Evolutionary conservation across 92 coral and sea anemone species (phyloP), one percentile per base, ranked within the genome.

Genomic region (Palythoa caribaeorum): DNA sequence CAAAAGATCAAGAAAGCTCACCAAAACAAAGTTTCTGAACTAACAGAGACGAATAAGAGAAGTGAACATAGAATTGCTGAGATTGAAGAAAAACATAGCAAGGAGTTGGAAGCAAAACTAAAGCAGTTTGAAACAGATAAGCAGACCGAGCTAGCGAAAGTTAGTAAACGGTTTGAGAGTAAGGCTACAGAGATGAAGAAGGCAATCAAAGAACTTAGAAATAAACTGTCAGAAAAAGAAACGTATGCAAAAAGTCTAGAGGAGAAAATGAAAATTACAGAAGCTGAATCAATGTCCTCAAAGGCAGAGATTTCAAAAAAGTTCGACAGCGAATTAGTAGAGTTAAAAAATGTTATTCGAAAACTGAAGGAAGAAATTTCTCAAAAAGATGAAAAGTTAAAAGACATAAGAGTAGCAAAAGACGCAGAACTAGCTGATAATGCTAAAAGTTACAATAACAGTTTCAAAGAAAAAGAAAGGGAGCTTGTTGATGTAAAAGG

Each of bases 161-260:
- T 92, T 15, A 94, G 97, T 17, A 97, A 97, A 83, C 94, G 96
- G 71, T 87, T 93, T 90, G 99, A 97, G 37, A 95, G 94, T 85
- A 97, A 95, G 76, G 91, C 95, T 1, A 93, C 90, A 17, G 99
- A 97, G 80, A 95, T 97, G 98, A 97, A 97, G 86, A 97, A 97
- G 83, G 89, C 96, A 9, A 96, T 97, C n/a, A 97, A 97, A 84
- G 98, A 97, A 71, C 84, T 97, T 3, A 88, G 99, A 73, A 91
- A 85, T 55, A 97, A 95, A 73, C 93, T 97, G 37, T 87, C 96
- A 37, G 97, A 94, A 66, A 97, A 94, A 70, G 99, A 97, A 83
- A 90, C 84, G 50, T 91, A 94, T 38, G 97, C 87, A 1, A 92
- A 92, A 68, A 90, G 92, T 48, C 86, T 95, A 2, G 96, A 94